Base-by-base conservation (phyloP, 2,888 invertebrate species). In the Cheilosia urbana region DNA sequence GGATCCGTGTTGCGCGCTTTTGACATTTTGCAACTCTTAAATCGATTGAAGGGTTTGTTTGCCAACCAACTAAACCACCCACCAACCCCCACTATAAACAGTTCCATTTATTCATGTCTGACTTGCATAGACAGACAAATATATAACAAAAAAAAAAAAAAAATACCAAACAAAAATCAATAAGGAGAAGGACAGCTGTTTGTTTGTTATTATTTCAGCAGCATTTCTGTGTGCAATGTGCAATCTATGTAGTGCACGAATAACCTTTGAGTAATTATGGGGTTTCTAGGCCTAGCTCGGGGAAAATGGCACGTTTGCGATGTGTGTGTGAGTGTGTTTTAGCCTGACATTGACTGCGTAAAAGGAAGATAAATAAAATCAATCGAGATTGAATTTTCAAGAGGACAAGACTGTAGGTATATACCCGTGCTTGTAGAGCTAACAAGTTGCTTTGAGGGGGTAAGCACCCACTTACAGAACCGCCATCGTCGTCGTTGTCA, bases 131-230 rank as follows among this genome's bases (percentile, higher is more conserved):
- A 73, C 34, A 66, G n/a, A 66, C 34, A 53, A 9, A 30, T 17
- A 49, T 68, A 19, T 17, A n/a, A 57, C 30, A 24, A n/a, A 17
- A 65, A 19, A 2, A 24, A 47, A 19, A 37, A 17, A n/a, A 27
- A 58, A 17, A 40, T 47, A 49, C n/a, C n/a, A n/a, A 17, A 21
- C 11, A 51, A 84, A 76, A 84, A 84, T 84, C 84, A 79, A 84
- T 84, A 84, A 24, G 49, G 66, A 47, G 79, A 84, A 84, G 84
- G 84, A 84, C 84, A 84, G 84, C 84, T 84, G 79, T 84, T 75
- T 79, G 77, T 78, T 77, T 79, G 84, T 79, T 84, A 75, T 84
- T 75, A 72, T 82, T 82, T 65, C 60, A 17, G n/a, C 47, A 17
- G 17, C 9, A 47, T 17, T 47, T 47, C 19, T 34, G 45, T 55